Conservation (phyloP, 2,888 invertebrate species). For the Lasioglossum lativentre region DNA sequence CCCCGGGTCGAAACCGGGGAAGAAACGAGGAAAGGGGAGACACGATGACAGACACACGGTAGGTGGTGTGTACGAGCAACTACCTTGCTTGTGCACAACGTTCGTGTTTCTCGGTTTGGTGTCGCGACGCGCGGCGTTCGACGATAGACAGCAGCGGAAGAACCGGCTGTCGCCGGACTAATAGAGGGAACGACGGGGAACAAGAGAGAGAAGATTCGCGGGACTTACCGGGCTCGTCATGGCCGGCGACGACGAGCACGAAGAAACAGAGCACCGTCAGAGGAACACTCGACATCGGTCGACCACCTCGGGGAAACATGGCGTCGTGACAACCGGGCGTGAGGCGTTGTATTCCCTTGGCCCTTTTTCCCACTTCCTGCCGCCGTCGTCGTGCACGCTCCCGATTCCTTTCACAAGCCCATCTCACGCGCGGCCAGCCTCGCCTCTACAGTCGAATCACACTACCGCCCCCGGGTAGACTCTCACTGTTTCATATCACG, state of each 20-base stretch:
- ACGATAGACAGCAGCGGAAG: slow-evolving; percentile 33
- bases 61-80: slow-evolving; percentile 30
- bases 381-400: slow-evolving; percentile 41
- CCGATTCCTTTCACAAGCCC: slow-evolving; percentile 60
- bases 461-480: slow-evolving; percentile 18
- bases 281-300: slow-evolving; percentile 77
- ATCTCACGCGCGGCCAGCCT: slow-evolving; percentile 50
- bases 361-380: slow-evolving; percentile 64
- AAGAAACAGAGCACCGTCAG: slow-evolving; percentile 74
- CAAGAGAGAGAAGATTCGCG: background rate
- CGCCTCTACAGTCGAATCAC: slow-evolving; percentile 52
- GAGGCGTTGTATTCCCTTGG: slow-evolving; percentile 71
- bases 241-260: slow-evolving; percentile 70
- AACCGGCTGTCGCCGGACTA: background rate
- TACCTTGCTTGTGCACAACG: slow-evolving; percentile 30
- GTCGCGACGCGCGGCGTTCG: slow-evolving; percentile 1
- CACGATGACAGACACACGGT: slow-evolving; percentile 41
- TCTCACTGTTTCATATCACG: slow-evolving; percentile 65
- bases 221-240: slow-evolving; percentile 70
- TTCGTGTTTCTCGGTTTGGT: slow-evolving; percentile 15
- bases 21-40: background rate
- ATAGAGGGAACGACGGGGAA: background rate
- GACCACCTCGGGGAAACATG: slow-evolving; percentile 80
- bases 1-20: background rate
- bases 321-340: slow-evolving; percentile 82